A percentile compares a stretch with the other conserved stretches of the same genome.
phyloP scores from a whole-genome alignment of 1,140 invertebrate species.

The Cotesia typhae region DNA sequence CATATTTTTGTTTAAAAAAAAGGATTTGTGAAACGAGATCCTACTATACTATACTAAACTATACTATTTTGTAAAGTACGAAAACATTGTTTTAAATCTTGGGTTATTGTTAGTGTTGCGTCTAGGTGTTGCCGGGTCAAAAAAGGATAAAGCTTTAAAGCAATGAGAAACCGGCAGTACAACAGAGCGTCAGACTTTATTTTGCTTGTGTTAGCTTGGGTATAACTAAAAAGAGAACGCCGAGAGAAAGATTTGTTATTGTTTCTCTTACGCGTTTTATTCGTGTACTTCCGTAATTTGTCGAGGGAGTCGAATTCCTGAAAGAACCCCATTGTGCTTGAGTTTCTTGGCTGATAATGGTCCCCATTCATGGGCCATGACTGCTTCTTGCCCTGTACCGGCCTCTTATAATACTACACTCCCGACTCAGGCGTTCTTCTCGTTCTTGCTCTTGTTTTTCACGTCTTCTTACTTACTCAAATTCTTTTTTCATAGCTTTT shows the following conservation, averaged over 20 bases:
- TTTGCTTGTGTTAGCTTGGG: too few relatives aligned
- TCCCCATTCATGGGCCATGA: slow-evolving; percentile 50
- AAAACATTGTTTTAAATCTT: background rate
- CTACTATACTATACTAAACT: too few relatives aligned
- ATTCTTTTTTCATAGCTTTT: background rate
- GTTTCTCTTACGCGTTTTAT: slow-evolving; percentile 43
- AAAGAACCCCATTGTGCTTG: slow-evolving; percentile 50
- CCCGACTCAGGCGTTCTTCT: background rate
- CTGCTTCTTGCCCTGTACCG: slow-evolving; percentile 26
- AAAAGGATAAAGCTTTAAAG: slow-evolving; percentile 3
- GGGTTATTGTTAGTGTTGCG: slow-evolving; percentile 32
- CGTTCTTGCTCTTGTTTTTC: slow-evolving; percentile 14
- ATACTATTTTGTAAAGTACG: too few relatives aligned
- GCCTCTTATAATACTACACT: background rate
- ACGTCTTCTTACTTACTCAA: background rate
- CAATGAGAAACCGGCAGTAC: slow-evolving; percentile 6
- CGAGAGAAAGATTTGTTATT: slow-evolving; percentile 41
- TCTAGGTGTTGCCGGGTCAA: slow-evolving; percentile 23
- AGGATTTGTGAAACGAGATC: background rate
- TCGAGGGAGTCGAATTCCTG: slow-evolving; percentile 52
- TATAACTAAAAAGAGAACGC: slow-evolving; percentile 4
- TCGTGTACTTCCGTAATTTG: slow-evolving; percentile 47
- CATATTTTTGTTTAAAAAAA: background rate
- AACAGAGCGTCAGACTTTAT: background rate
- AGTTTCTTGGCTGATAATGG: slow-evolving; percentile 48